Evolutionary conservation across 2,113 vertebrate species (phyloP).

Genomic region (Phoxinus phoxinus): DNA sequence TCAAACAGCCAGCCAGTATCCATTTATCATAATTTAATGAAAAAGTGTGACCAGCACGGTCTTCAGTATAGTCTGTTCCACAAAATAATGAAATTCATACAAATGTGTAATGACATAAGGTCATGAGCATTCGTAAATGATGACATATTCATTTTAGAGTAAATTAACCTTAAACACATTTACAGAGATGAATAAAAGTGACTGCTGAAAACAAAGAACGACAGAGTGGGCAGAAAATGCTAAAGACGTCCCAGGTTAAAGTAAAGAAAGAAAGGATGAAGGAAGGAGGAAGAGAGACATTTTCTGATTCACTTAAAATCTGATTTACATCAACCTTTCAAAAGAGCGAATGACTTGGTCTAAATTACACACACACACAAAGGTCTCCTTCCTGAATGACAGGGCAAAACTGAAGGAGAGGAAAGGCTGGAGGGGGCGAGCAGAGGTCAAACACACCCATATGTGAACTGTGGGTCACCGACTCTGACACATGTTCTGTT

Average conservation of each 20-base stretch:
- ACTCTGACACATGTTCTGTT: slow-evolving; percentile 47
- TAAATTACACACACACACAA: background rate
- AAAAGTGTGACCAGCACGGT: too few species aligned
- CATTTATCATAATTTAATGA: too few species aligned
- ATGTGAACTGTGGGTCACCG: slow-evolving; percentile 55
- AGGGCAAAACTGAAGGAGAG: slow-evolving; percentile 33
- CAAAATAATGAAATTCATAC: too few species aligned
- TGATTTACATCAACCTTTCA: slow-evolving; percentile 22
- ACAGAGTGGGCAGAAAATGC: background rate
- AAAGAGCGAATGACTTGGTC: background rate
- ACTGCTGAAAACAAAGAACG: background rate
- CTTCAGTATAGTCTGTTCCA: too few species aligned
- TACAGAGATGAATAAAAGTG: background rate
- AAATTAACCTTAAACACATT: background rate
- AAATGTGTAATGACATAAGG: too few species aligned
- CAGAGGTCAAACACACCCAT: slow-evolving; percentile 61
- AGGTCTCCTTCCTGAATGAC: slow-evolving; percentile 33
- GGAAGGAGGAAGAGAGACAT: slow-evolving; percentile 5
- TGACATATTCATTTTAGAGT: background rate
- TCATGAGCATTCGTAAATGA: too few species aligned
- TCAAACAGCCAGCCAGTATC: too few species aligned
- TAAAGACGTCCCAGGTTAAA: background rate
- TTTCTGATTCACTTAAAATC: background rate
- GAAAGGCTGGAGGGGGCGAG: slow-evolving; percentile 48
- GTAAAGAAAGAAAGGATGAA: background rate